These are phyloP conservation scores for Terrapene triunguis DNA, from an alignment of 2,113 vertebrate species.

Conservation along the genomic window DNA sequence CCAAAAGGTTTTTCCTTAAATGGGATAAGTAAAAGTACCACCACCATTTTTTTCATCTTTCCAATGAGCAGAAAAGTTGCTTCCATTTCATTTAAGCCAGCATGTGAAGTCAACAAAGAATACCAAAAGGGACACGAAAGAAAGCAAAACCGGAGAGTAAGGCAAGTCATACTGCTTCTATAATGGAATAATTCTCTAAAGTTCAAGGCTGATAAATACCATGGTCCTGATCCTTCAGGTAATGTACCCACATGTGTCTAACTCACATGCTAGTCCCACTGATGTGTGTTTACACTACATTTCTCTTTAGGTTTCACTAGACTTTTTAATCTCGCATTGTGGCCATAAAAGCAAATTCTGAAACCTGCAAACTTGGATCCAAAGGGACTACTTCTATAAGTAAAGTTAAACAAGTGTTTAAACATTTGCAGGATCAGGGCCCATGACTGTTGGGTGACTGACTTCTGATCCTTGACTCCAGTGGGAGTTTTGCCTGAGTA, in stretches of 20 bases:
- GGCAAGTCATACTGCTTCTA: not conserved
- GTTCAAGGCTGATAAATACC: not conserved
- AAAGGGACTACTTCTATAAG: not conserved
- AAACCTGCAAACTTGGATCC: not conserved
- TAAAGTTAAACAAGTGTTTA: not conserved
- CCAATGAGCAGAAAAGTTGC: not conserved
- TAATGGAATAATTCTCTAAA: not conserved
- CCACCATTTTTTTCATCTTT: not conserved
- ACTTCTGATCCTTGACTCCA: not conserved
- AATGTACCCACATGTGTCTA: fast-evolving
- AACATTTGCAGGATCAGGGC: not conserved
- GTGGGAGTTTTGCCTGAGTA: not conserved
- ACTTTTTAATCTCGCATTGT: not conserved
- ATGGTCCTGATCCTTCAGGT: not conserved
- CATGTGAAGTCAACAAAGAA: not conserved
- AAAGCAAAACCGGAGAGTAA: not conserved
- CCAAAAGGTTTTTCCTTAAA: conserved; percentile 37
- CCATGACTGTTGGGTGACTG: not conserved
- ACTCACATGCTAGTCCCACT: not conserved
- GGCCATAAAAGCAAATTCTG: not conserved
- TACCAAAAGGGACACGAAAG: not conserved
- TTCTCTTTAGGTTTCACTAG: not conserved
- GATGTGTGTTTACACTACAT: not conserved
- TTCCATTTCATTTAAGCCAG: not conserved
- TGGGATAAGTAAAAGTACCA: not conserved